Conservation (phyloP, 2,113 vertebrate species). For the Orthonyx spaldingii region DNA sequence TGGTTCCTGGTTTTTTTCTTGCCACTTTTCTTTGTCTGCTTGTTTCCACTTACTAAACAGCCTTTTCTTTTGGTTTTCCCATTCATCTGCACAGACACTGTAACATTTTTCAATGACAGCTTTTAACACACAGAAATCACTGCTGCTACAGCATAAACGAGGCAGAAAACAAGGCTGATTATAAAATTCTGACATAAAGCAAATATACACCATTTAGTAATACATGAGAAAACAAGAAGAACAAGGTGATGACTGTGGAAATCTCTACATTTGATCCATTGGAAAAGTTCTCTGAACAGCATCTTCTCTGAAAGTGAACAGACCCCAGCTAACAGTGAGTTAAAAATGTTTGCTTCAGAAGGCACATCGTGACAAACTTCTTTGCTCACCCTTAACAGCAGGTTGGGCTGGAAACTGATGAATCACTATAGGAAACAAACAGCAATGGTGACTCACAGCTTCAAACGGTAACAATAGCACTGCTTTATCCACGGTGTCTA, state of each 20-base stretch:
- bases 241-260: background rate
- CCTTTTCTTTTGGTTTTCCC: background rate
- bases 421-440: conserved; percentile 49
- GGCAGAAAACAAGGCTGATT: background rate
- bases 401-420: conserved; percentile 32
- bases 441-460: conserved; percentile 8
- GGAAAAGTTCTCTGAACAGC: background rate
- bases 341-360: conserved; percentile 1
- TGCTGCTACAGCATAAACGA: background rate
- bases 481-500: background rate
- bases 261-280: background rate
- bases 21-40: conserved; percentile 18
- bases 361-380: conserved; percentile 10
- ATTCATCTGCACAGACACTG: background rate
- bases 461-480: conserved; percentile 21
- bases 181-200: background rate
- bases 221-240: background rate
- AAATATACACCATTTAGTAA: background rate
- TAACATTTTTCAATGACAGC: background rate
- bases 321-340: background rate
- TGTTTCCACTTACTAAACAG: background rate
- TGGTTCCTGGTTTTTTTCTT: background rate
- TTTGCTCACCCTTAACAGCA: conserved; percentile 38
- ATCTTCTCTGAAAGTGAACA: background rate
- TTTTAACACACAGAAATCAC: background rate